Conservation (phyloP, 2,113 vertebrate species). For the Eretmochelys imbricata region DNA sequence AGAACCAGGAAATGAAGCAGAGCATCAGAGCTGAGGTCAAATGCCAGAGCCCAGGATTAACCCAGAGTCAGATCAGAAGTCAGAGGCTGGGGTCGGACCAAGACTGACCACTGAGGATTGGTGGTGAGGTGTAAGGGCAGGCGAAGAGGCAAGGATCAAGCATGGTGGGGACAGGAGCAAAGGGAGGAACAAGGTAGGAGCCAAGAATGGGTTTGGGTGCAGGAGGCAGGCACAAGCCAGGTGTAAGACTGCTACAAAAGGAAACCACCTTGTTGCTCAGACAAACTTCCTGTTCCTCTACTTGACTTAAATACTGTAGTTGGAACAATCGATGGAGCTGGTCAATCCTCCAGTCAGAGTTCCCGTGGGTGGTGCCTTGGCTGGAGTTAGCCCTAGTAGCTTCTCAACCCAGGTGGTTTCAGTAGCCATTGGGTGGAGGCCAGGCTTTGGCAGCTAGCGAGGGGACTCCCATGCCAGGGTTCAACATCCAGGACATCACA, state of each 20-base stretch:
- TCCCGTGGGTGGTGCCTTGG: not conserved
- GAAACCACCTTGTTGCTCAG: not conserved
- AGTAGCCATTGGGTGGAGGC: not conserved
- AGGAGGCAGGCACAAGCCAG: not conserved
- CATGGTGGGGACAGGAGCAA: not conserved
- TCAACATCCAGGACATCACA: not conserved
- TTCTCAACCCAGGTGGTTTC: not conserved
- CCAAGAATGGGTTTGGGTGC: not conserved
- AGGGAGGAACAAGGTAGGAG: too few relatives aligned
- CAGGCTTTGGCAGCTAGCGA: not conserved
- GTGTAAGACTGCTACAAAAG: too few relatives aligned
- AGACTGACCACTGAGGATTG: not conserved
- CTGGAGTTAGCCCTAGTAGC: not conserved
- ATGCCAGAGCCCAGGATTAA: not conserved
- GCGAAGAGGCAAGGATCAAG: not conserved
- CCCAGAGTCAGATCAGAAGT: not conserved
- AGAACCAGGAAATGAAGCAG: not conserved
- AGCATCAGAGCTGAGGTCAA: not conserved
- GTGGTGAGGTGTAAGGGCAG: not conserved
- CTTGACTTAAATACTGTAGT: not conserved
- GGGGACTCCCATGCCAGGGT: not conserved
- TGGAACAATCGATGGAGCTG: not conserved
- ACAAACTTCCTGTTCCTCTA: not conserved
- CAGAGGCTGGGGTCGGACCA: not conserved
- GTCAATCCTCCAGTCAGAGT: not conserved